These are phyloP conservation scores for Eupleurogrammus muticus DNA, from an alignment of 2,797 vertebrate genomes.

Conservation along the genomic window DNA sequence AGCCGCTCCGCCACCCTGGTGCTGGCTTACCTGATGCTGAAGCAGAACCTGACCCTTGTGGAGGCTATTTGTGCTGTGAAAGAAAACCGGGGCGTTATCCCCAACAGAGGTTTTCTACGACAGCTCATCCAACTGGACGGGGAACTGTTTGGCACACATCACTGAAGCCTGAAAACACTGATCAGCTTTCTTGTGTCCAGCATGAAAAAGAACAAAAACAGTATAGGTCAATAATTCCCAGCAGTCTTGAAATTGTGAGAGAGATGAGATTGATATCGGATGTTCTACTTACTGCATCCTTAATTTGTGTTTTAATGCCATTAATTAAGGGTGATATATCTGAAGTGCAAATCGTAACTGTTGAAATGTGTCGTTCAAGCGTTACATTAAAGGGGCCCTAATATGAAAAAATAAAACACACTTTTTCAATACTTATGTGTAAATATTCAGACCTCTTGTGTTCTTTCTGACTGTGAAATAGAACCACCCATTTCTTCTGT, in stretches of 20 bases:
- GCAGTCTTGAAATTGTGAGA: neutral
- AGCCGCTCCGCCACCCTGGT: slow-evolving; percentile 94
- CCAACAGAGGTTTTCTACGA: slow-evolving; percentile 92
- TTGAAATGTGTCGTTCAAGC: neutral
- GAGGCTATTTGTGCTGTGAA: slow-evolving; percentile 95
- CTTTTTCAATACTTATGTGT: too few species aligned
- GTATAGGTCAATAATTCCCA: neutral
- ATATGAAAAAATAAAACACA: too few species aligned
- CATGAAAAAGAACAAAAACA: neutral
- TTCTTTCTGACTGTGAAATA: too few species aligned
- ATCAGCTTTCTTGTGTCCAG: neutral
- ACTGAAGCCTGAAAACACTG: slow-evolving; percentile 32
- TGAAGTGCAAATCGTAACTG: neutral
- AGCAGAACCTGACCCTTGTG: slow-evolving; percentile 90
- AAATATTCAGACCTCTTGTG: too few species aligned
- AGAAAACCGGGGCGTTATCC: slow-evolving; percentile 88
- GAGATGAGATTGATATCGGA: neutral
- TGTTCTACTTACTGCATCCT: slow-evolving; percentile 59
- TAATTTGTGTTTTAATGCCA: neutral
- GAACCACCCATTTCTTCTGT: too few species aligned
- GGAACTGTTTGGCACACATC: slow-evolving; percentile 81
- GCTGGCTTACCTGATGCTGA: slow-evolving; percentile 95
- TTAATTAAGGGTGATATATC: neutral
- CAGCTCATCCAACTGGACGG: slow-evolving; percentile 90
- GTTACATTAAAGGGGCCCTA: slow-evolving; percentile 8